Evolutionary conservation across 2,113 vertebrate species (phyloP), one percentile per base, ranked within the genome.

Genomic region (Tichodroma muraria): DNA sequence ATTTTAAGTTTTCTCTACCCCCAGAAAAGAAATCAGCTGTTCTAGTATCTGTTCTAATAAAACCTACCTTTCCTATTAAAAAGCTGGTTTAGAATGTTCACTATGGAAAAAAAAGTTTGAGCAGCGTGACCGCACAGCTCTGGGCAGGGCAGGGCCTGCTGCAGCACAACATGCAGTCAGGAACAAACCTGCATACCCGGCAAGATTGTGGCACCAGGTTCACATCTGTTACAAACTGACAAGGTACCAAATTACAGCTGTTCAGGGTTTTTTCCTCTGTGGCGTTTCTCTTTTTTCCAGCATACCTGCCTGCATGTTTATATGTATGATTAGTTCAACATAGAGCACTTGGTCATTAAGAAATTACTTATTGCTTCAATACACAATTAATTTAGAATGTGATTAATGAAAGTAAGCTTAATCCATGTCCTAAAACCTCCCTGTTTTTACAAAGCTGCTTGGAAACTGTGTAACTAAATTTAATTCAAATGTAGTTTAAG

Each of bases 171-270:
- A 3, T 35, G 37, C 7, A 40, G 30, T 56, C 14, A 20, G 22
- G 40, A 53, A 4, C n/a, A 86, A 77, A 78, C 23, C 53, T 82
- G 6, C 18, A 19, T 37, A 31, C 7, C 10, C 11, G 47, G 68
- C 27, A 68, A 10, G 57, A 16, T 31, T 35, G 7, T 47, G 38
- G 20, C 56, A 61, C 42, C 28, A 24, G 35, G 8, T 45, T 83
- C 66, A 82, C 2, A 0, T 7, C 37, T 57, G 0, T 50, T 73
- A 27, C 47, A 61, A 5, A 45, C 2, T 9, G 18, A 33, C 22
- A 61, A 15, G 15, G 89, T 23, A 33, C 68, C 33, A 40, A 11
- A 14, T 69, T 52, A 40, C 28, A 60, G 2, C n/a, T 50, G 5
- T 35, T 88, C 9, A 21, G n/a, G 12, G 8, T 61, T 35, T 57